A percentile compares a stretch with the other conserved stretches of the same genome.
phyloP scores from a whole-genome alignment of 2,113 vertebrate genomes.

The Narcine bancroftii region DNA sequence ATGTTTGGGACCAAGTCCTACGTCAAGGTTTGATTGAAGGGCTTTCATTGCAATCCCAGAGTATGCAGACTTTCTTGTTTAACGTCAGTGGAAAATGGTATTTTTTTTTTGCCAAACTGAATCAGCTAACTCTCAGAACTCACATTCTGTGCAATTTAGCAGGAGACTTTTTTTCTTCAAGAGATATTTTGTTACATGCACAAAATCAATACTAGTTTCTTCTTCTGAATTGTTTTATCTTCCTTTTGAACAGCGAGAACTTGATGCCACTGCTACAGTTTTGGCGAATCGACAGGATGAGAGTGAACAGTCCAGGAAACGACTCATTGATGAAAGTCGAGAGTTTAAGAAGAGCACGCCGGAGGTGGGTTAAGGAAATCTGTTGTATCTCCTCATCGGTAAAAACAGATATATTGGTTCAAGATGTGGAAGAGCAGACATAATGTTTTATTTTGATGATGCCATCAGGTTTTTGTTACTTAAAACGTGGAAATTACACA shows the following conservation, averaged over 20 bases:
- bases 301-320: constrained; percentile 94
- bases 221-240: constrained; percentile 42
- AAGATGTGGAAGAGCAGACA: background rate
- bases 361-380: constrained; percentile 69
- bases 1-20: no score
- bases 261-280: constrained; percentile 90
- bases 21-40: no score
- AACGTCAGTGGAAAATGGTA: no score
- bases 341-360: constrained; percentile 99
- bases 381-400: background rate
- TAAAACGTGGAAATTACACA: background rate
- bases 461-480: background rate
- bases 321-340: constrained; percentile 95
- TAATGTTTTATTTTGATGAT: background rate
- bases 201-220: background rate
- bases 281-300: constrained; percentile 98
- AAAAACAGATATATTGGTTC: background rate
- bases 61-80: no score
- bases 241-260: constrained; percentile 71
- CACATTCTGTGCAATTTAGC: background rate
- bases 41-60: no score
- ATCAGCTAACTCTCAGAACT: background rate
- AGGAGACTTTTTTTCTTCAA: background rate
- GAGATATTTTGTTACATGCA: background rate
- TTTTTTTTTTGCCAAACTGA: background rate